Percentiles rank a stretch among this genome's conserved stretches.
Conservation (phyloP, 2,888 invertebrate genomes). For the Dryocosmus kuriphilus region DNA sequence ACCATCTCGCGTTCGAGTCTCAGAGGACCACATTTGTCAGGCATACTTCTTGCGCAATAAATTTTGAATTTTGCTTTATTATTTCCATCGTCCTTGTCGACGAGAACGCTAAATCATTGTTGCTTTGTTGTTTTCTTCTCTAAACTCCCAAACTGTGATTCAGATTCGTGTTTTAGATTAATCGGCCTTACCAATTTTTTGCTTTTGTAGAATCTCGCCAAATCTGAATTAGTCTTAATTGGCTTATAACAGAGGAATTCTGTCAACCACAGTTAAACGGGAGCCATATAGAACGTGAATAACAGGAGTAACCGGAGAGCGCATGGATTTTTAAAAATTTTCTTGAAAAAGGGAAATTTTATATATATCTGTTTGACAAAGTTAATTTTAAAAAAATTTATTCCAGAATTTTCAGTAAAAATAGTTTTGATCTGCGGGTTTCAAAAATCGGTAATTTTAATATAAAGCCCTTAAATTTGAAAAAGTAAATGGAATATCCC, state of each 20-base stretch:
- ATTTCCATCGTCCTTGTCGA: constrained; percentile 30
- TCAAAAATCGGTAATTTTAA: no score
- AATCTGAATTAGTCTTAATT: background rate
- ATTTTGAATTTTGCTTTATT: constrained; percentile 40
- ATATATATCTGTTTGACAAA: no score
- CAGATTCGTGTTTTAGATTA: constrained; percentile 14
- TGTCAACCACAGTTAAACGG: no score
- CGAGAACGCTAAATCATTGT: constrained; percentile 21
- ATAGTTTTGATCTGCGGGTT: no score
- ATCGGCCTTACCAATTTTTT: background rate
- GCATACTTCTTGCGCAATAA: constrained; percentile 37
- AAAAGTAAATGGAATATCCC: no score
- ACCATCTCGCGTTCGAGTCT: background rate
- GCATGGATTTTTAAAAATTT: no score
- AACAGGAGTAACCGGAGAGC: no score
- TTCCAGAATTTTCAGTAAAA: no score
- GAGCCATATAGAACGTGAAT: no score
- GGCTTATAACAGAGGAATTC: background rate
- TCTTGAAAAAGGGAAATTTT: no score
- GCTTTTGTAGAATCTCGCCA: background rate
- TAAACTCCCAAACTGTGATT: constrained; percentile 25
- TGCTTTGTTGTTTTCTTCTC: constrained; percentile 31
- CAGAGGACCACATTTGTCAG: constrained; percentile 27
- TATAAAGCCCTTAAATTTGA: no score
- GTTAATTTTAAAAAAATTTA: no score